Evolutionary conservation across 2,113 vertebrate species (phyloP).

Genomic region (Lophochroa leadbeateri): DNA sequence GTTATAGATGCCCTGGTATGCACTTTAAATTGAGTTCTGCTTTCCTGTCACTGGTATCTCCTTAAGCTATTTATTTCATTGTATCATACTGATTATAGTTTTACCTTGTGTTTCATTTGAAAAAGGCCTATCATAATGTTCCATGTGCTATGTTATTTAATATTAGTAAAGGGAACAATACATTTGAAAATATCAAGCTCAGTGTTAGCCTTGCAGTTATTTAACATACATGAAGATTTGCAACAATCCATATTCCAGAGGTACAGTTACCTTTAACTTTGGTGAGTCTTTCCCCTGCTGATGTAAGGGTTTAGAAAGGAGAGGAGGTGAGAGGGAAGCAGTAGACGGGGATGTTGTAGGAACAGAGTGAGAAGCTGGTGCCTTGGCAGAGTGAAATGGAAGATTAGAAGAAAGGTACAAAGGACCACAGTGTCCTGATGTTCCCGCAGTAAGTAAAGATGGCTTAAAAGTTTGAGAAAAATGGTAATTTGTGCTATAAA

Average conservation of each 20-base stretch:
- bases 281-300: conserved; percentile 80
- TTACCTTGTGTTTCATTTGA: background rate
- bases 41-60: background rate
- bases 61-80: background rate
- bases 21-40: background rate
- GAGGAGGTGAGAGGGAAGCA: conserved; percentile 69
- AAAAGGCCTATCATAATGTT: background rate
- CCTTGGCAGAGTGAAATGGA: conserved; percentile 50
- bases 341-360: conserved; percentile 42
- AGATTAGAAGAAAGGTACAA: conserved; percentile 53
- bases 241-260: conserved; percentile 49
- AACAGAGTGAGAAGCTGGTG: conserved; percentile 55
- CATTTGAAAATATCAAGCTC: conserved; percentile 8
- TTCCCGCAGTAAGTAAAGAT: conserved; percentile 49
- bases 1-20: background rate
- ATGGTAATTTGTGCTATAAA: conserved; percentile 36
- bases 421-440: conserved; percentile 41
- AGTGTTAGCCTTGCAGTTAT: conserved; percentile 8
- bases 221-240: background rate
- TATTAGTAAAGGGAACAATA: conserved; percentile 51
- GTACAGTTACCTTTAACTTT: conserved; percentile 86
- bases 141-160: conserved; percentile 23
- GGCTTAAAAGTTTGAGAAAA: conserved; percentile 71
- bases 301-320: conserved; percentile 75
- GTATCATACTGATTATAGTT: background rate